Base-by-base conservation (phyloP, 1,140 invertebrate genomes). In the Chionoecetes opilio region DNA sequence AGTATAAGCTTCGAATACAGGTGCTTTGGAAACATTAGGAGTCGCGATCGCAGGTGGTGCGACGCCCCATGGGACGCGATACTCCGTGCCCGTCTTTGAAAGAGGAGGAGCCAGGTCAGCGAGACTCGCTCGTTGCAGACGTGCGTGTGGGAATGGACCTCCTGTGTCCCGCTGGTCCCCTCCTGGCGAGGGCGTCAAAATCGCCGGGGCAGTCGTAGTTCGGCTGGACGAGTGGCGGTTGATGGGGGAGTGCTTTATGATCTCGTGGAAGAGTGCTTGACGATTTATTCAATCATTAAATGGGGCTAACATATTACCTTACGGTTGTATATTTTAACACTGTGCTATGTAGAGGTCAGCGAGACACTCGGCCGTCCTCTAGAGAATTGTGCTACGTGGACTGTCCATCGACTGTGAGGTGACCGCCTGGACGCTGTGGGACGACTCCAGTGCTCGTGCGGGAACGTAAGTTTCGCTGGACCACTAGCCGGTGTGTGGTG, bases 391-490 rank as follows among this genome's bases (percentile, higher is more conserved):
- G 98, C 96, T 97, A 97, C 96, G 97, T 98, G 53, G 98, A 98
- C 91, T 98, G 98, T 96, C 98, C 6, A 97, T 98, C 82, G 98
- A 98, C 97, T 98, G 98, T 96, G 97, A 97, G 96, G 97, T 98
- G 63, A 97, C 97, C 0, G 97, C 97, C 96, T 98, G 98, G 98
- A 97, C 97, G 32, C 95, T 97, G 0, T 98, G 98, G 98, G 97
- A 98, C 96, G 95, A 97, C 2, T 97, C 97, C 21, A 97, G 85
- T 98, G 98, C 96, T 96, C 97, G 8, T 98, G 98, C 87, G 96
- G 96, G 14, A 37, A 82, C n/a, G n/a, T n/a, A n/a, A n/a, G n/a
- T n/a, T n/a, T n/a, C n/a, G n/a, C n/a, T n/a, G 82, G 93, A 91
- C 75, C 94, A 96, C 96, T 87, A 96, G 93, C 38, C 31, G 3